Evolutionary conservation across 2,888 invertebrate genomes (phyloP).

Genomic region (Steinernema hermaphroditum): DNA sequence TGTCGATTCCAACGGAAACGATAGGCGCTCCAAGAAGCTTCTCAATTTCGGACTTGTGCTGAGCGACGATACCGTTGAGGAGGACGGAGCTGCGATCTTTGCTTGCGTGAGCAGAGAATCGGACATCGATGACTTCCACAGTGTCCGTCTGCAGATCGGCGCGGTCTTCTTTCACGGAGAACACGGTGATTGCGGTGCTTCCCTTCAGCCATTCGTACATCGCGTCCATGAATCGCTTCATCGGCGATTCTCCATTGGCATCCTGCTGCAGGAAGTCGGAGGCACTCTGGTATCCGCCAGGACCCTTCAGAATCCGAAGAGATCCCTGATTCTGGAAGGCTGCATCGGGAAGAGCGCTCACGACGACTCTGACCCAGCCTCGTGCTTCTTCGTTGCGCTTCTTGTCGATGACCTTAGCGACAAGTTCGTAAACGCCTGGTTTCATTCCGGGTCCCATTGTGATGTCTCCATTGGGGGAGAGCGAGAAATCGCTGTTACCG

Average conservation of each 20-base stretch:
- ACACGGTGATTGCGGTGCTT: slow-evolving; percentile 82
- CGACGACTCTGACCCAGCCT: slow-evolving; percentile 92
- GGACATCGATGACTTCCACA: slow-evolving; percentile 57
- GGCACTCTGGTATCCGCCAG: slow-evolving; percentile 47
- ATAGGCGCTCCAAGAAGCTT: slow-evolving; percentile 54
- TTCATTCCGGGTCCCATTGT: slow-evolving; percentile 89
- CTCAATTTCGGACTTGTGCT: slow-evolving; percentile 81
- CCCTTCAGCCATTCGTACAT: slow-evolving; percentile 78
- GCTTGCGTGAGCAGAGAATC: slow-evolving; percentile 69
- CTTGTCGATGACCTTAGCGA: slow-evolving; percentile 69
- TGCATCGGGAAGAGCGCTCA: slow-evolving; percentile 90
- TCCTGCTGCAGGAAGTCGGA: slow-evolving; percentile 49
- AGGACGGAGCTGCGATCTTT: slow-evolving; percentile 90
- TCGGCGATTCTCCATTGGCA: slow-evolving; percentile 40
- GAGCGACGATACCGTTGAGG: slow-evolving; percentile 88
- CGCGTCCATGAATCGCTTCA: slow-evolving; percentile 67
- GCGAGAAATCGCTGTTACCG: slow-evolving; percentile 44
- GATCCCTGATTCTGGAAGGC: slow-evolving; percentile 78
- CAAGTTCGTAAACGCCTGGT: slow-evolving; percentile 78
- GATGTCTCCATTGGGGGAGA: slow-evolving; percentile 71
- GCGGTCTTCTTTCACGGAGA: slow-evolving; percentile 79
- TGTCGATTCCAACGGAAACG: slow-evolving; percentile 80
- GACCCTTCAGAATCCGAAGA: slow-evolving; percentile 50
- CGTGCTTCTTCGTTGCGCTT: slow-evolving; percentile 92
- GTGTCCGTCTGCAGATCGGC: slow-evolving; percentile 56